These are phyloP conservation scores for Poecilia latipinna DNA, from an alignment of 2,113 vertebrate genomes.

Conservation along the genomic window DNA sequence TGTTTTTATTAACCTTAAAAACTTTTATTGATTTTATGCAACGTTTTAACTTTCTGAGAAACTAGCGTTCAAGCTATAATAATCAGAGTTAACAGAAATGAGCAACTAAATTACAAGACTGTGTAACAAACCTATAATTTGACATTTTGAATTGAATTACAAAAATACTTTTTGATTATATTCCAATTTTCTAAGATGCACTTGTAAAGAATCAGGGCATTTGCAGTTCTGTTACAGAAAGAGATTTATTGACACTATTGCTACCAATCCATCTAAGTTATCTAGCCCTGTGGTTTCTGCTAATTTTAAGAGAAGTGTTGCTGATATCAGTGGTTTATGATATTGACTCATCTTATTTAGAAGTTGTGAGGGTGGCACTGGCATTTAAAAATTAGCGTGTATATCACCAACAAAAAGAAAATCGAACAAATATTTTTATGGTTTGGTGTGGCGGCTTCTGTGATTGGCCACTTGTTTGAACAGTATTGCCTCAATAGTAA, in stretches of 20 bases:
- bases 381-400: conserved; percentile 46
- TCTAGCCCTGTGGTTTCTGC: conserved; percentile 50
- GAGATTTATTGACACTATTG: conserved; percentile 46
- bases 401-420: conserved; percentile 23
- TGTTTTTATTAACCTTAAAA: not conserved
- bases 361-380: conserved; percentile 65
- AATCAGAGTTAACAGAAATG: not conserved
- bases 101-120: not conserved
- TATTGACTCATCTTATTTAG: conserved; percentile 62
- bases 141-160: not conserved
- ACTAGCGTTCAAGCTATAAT: not conserved
- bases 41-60: not conserved
- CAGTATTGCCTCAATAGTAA: conserved; percentile 78
- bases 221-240: conserved; percentile 58
- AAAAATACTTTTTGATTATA: not conserved
- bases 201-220: conserved; percentile 57
- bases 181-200: not conserved
- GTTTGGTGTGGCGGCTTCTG: conserved; percentile 45
- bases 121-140: not conserved
- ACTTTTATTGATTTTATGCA: not conserved
- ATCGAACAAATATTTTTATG: conserved; percentile 19
- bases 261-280: conserved; percentile 47
- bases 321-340: conserved; percentile 54
- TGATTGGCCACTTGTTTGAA: conserved; percentile 57
- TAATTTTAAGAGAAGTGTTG: conserved; percentile 9